Percentiles rank a stretch among this genome's conserved stretches.
Conservation (phyloP, 2,797 vertebrate genomes). For the Triplophysa bombifrons region DNA sequence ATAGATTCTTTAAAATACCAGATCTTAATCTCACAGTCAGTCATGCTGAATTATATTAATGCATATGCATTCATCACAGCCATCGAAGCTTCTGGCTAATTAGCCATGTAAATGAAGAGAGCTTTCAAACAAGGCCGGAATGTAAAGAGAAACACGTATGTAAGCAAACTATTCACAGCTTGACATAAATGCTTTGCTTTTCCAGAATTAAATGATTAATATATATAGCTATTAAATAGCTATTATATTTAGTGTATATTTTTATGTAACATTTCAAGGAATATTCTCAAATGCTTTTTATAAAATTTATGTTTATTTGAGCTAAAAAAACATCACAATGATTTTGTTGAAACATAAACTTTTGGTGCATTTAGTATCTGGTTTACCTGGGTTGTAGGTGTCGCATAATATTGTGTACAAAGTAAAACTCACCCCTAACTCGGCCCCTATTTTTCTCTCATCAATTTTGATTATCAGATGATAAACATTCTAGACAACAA, state of each 20-base stretch:
- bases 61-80: conserved; percentile 41
- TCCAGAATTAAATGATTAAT: background rate
- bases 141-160: background rate
- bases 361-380: too few species aligned
- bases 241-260: too few species aligned
- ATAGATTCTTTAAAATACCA: conserved; percentile 3
- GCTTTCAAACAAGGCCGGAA: conserved; percentile 9
- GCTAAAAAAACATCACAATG: too few species aligned
- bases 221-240: too few species aligned
- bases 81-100: conserved; percentile 19
- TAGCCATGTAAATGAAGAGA: conserved; percentile 35
- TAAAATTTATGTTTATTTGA: too few species aligned
- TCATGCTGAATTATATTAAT: conserved; percentile 14
- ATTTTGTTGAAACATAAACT: too few species aligned
- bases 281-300: too few species aligned
- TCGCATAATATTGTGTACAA: background rate
- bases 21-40: conserved; percentile 37
- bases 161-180: background rate
- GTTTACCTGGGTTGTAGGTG: too few species aligned
- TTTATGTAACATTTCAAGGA: too few species aligned
- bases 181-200: background rate
- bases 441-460: background rate
- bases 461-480: background rate
- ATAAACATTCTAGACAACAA: background rate
- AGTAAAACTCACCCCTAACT: background rate